These are phyloP conservation scores for Anguilla rostrata DNA, from an alignment of 2,113 vertebrate genomes.

Conservation along the genomic window DNA sequence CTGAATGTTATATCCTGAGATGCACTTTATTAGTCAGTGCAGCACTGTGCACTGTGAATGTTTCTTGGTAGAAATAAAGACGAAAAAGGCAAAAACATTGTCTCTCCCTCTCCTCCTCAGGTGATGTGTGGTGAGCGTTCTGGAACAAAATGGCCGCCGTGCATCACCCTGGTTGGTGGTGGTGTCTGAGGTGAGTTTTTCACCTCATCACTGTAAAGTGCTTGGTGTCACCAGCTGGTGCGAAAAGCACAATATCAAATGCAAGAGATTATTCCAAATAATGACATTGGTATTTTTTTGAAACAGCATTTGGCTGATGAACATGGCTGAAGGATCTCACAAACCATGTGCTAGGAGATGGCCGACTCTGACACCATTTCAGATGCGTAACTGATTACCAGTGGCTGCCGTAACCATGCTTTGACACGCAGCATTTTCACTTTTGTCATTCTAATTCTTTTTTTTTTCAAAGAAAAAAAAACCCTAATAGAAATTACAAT, in stretches of 20 bases:
- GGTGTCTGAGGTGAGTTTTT: too few species aligned
- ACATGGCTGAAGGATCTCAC: not conserved
- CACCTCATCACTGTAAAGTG: too few species aligned
- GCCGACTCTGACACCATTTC: not conserved
- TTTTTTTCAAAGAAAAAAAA: not conserved
- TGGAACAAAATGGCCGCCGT: too few species aligned
- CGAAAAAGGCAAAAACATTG: too few species aligned
- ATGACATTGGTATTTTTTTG: not conserved
- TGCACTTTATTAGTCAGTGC: not conserved
- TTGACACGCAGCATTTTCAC: not conserved
- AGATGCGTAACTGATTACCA: constrained; percentile 1
- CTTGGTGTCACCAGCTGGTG: too few species aligned
- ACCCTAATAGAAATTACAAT: not conserved
- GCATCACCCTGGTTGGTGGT: too few species aligned
- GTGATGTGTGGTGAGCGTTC: too few species aligned
- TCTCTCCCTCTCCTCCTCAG: too few species aligned
- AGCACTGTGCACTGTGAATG: not conserved
- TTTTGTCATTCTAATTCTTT: not conserved
- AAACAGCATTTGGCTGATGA: not conserved
- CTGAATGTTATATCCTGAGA: not conserved
- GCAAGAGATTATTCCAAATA: not conserved
- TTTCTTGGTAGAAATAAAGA: not conserved
- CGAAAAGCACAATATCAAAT: too few species aligned
- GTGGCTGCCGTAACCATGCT: not conserved
- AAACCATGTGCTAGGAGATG: not conserved